These are phyloP conservation scores for Anadara kagoshimensis DNA, from an alignment of 1,140 invertebrate species.

Conservation along the genomic window DNA sequence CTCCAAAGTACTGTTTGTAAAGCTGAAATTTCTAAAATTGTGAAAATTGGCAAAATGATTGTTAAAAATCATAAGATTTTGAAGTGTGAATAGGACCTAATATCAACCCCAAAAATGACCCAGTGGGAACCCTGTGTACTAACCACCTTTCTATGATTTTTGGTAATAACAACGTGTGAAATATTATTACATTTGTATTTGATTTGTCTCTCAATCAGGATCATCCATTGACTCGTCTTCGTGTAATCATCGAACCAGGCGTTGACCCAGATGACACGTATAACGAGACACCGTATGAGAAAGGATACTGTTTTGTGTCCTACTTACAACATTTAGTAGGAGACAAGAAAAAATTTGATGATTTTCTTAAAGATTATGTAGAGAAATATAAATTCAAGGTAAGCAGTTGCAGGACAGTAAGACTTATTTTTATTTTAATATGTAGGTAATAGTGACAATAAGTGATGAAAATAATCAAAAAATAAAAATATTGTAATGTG, in stretches of 20 bases:
- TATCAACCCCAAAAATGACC: too few relatives aligned
- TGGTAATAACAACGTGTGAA: not conserved
- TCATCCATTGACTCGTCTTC: constrained; percentile 48
- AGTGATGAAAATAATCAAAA: too few relatives aligned
- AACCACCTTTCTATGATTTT: not conserved
- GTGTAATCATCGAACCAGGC: constrained; percentile 54
- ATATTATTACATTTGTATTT: too few relatives aligned
- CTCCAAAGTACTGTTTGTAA: too few relatives aligned
- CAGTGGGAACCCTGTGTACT: too few relatives aligned
- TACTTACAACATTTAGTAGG: constrained; percentile 52
- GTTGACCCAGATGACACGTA: constrained; percentile 59
- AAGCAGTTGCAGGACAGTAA: not conserved
- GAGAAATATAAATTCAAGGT: constrained; percentile 56
- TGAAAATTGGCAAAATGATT: too few relatives aligned
- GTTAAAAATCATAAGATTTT: too few relatives aligned
- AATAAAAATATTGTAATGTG: too few relatives aligned
- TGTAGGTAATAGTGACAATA: not conserved
- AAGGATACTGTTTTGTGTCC: constrained; percentile 54
- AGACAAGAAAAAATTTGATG: constrained; percentile 51
- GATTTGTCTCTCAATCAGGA: constrained; percentile 28
- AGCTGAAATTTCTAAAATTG: too few relatives aligned
- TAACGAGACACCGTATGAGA: constrained; percentile 63
- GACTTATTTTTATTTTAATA: too few relatives aligned
- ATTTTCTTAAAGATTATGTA: constrained; percentile 55
- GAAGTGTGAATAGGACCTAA: too few relatives aligned